These are phyloP conservation scores for Aldrovandia affinis DNA, from an alignment of 2,797 vertebrate genomes.

Conservation along the genomic window DNA sequence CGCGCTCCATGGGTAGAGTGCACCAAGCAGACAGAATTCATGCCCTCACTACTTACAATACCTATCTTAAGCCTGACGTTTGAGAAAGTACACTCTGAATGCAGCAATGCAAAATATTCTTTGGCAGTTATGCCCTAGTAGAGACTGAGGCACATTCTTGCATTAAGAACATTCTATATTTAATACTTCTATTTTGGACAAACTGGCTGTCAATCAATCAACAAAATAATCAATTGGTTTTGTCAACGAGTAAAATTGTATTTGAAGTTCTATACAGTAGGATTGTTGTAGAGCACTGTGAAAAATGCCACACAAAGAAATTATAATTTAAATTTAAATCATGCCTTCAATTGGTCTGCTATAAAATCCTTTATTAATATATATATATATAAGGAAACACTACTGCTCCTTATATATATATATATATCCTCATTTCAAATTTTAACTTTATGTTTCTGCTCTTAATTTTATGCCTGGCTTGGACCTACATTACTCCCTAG, in stretches of 20 bases:
- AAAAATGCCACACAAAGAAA: no score
- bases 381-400: no score
- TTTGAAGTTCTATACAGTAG: no score
- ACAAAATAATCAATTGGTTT: no score
- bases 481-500: background rate
- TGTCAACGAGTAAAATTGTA: no score
- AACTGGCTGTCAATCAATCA: background rate
- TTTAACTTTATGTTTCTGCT: background rate
- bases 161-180: background rate
- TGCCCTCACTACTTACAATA: background rate
- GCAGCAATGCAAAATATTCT: background rate
- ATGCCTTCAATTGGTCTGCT: no score
- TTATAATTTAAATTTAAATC: no score
- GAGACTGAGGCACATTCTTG: background rate
- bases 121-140: background rate
- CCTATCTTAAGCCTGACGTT: background rate
- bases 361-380: no score
- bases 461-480: background rate
- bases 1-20: background rate
- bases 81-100: background rate
- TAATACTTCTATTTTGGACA: background rate
- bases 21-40: background rate
- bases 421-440: no score
- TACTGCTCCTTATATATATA: no score
- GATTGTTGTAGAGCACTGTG: no score